Base-by-base conservation (phyloP, 2,888 invertebrate genomes). In the Cistogaster globosa region DNA sequence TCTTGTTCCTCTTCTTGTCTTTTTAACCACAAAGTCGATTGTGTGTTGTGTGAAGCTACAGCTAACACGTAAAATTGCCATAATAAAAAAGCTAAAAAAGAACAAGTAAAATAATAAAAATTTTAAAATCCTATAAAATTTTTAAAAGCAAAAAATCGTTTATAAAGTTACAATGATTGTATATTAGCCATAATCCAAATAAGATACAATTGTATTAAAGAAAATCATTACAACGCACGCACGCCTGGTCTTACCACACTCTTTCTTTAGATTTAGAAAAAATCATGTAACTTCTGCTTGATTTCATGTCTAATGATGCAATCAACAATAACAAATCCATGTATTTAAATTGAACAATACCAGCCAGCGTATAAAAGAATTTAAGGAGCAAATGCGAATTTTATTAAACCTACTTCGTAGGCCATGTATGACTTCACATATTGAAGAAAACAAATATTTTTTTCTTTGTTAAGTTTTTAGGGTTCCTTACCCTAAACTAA, bases 271-370 rank as follows among this genome's bases (percentile, higher is more conserved):
- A 20, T 60, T 72, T 9, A 18, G 18, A 18, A 71, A n/a, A 32
- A 75, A 72, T 78, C 76, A 42, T 83, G 81, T 85, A 84, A 57
- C 84, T 87, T 87, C 86, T 83, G 86, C 86, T 82, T 78, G 83
- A 86, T 80, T 85, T 86, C 86, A 75, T 75, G 71, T 82, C 85
- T 86, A 87, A 86, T 87, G 86, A 83, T 77, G 86, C 82, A 81
- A 85, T 85, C 85, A 79, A 82, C 65, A 78, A 78, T 82, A 83
- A 83, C 82, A 83, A 83, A 83, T 77, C 58, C 71, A 53, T 58
- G 42, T 51, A 65, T 76, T 83, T 58, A 77, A 83, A 83, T 65
- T 83, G 58, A 53, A 71, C 51, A 42, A 42, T 42, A 42, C 68
- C 18, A 62, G 45, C 68, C 18, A 62, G 45, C 14, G 6, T 42